Conservation (phyloP, 2,888 invertebrate species). For the Nephrotoma flavescens region DNA sequence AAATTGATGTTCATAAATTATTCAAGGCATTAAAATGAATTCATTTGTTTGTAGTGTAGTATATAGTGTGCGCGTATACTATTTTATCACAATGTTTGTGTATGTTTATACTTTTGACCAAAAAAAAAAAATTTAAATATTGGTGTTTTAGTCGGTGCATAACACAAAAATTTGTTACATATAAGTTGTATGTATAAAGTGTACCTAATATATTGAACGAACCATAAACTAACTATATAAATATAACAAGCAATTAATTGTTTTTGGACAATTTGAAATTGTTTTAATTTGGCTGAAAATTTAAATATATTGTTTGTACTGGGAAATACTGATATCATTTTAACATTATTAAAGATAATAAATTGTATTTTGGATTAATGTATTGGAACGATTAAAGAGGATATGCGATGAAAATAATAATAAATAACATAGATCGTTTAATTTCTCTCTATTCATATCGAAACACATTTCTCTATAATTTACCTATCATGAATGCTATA, state of each 20-base stretch:
- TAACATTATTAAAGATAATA: neutral
- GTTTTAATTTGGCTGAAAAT: neutral
- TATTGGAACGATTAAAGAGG: neutral
- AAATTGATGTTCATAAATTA: neutral
- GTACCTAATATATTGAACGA: neutral
- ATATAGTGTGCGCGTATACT: neutral
- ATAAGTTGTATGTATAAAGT: neutral
- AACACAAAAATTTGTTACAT: neutral
- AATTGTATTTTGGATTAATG: too few species aligned
- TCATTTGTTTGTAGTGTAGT: neutral
- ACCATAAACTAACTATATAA: neutral
- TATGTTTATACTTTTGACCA: neutral
- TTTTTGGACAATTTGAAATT: neutral
- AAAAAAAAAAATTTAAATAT: neutral
- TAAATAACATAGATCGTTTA: too few species aligned
- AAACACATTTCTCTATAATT: too few species aligned
- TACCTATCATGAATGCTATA: too few species aligned
- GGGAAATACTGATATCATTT: neutral
- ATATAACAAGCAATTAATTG: neutral
- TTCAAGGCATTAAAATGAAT: neutral
- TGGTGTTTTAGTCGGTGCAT: too few species aligned
- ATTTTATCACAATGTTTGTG: neutral
- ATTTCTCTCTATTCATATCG: too few species aligned
- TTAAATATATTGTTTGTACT: neutral
- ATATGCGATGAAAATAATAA: neutral